A percentile compares a stretch with the other conserved stretches of the same genome.
Evolutionary conservation across 1,140 invertebrate species (phyloP).

Genomic region (Drosophila aff.): DNA sequence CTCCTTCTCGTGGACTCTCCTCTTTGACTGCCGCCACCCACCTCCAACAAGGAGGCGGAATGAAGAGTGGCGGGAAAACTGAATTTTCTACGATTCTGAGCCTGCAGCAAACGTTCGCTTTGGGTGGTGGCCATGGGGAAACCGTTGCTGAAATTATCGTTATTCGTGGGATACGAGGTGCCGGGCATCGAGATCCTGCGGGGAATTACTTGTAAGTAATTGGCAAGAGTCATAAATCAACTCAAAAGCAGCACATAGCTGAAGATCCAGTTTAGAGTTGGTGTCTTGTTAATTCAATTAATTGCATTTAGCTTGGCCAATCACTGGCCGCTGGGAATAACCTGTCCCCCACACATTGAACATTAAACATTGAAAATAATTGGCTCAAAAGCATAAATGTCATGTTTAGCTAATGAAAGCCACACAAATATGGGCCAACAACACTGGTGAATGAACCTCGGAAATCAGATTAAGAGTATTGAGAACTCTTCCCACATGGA

Average conservation of each 20-base stretch:
- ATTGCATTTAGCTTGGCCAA: conserved; percentile 43
- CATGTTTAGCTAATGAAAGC: conserved; percentile 50
- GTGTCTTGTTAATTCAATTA: conserved; percentile 55
- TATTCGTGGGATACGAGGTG: conserved; percentile 75
- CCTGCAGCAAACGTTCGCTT: conserved; percentile 65
- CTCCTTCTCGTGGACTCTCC: conserved; percentile 85
- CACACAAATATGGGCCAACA: conserved; percentile 8
- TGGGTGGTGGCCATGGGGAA: conserved; percentile 71
- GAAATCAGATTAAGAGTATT: conserved; percentile 22
- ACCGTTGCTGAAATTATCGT: conserved; percentile 74
- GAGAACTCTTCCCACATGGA: conserved; percentile 37
- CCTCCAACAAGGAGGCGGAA: conserved; percentile 80
- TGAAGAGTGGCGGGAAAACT: conserved; percentile 86
- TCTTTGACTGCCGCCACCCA: conserved; percentile 50
- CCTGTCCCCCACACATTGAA: conserved; percentile 48
- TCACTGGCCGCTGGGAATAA: conserved; percentile 29
- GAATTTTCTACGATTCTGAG: conserved; percentile 86
- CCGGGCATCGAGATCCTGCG: conserved; percentile 72
- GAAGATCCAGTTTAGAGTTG: conserved; percentile 23
- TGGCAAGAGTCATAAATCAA: conserved; percentile 30
- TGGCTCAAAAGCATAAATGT: conserved; percentile 65
- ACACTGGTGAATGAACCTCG: conserved; percentile 42
- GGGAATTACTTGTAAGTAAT: conserved; percentile 40
- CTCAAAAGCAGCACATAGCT: conserved; percentile 1
- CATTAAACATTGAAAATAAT: conserved; percentile 68